A percentile compares a stretch with the other conserved stretches of the same genome.
phyloP scores from a whole-genome alignment of 2,888 invertebrate genomes.

The Lacanobia wlatinum region DNA sequence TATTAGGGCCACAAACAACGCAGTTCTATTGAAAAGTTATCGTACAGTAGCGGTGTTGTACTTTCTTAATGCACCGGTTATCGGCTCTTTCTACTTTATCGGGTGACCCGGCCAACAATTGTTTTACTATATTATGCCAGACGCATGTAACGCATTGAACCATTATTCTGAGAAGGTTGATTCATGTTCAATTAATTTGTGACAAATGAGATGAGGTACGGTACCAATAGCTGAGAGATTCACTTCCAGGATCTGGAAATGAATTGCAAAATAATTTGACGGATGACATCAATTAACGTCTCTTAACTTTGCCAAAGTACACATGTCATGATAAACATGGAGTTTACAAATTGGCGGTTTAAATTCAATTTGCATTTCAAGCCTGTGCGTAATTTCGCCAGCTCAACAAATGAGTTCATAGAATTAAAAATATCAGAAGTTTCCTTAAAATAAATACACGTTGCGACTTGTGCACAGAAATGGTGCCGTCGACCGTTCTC shows the following conservation, averaged over 20 bases:
- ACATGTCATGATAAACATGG: slow-evolving; percentile 5
- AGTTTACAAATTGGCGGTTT: slow-evolving; percentile 18
- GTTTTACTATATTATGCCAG: slow-evolving; percentile 72
- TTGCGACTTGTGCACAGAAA: slow-evolving; percentile 55
- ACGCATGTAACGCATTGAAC: slow-evolving; percentile 57
- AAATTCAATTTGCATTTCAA: slow-evolving; percentile 49
- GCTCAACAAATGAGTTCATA: slow-evolving; percentile 51
- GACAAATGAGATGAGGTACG: slow-evolving; percentile 7
- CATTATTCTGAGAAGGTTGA: slow-evolving; percentile 67
- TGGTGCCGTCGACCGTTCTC: slow-evolving; percentile 46
- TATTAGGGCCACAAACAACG: slow-evolving; percentile 74
- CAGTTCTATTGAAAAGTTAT: slow-evolving; percentile 73
- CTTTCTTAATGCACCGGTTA: slow-evolving; percentile 83
- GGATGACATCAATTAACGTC: slow-evolving; percentile 41
- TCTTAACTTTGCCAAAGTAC: slow-evolving; percentile 1
- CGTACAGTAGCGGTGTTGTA: slow-evolving; percentile 75
- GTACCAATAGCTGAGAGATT: slow-evolving; percentile 8
- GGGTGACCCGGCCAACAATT: slow-evolving; percentile 82
- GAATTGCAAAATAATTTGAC: slow-evolving; percentile 29
- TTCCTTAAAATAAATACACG: slow-evolving; percentile 58
- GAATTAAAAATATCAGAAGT: slow-evolving; percentile 56
- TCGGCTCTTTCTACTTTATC: slow-evolving; percentile 82
- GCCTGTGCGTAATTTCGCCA: slow-evolving; percentile 45
- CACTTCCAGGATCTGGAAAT: slow-evolving; percentile 49
- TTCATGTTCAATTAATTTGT: slow-evolving; percentile 52